A percentile compares a stretch with the other conserved stretches of the same genome.
Conservation (phyloP, 2,113 vertebrate genomes). For the Rhinoptilus africanus region DNA sequence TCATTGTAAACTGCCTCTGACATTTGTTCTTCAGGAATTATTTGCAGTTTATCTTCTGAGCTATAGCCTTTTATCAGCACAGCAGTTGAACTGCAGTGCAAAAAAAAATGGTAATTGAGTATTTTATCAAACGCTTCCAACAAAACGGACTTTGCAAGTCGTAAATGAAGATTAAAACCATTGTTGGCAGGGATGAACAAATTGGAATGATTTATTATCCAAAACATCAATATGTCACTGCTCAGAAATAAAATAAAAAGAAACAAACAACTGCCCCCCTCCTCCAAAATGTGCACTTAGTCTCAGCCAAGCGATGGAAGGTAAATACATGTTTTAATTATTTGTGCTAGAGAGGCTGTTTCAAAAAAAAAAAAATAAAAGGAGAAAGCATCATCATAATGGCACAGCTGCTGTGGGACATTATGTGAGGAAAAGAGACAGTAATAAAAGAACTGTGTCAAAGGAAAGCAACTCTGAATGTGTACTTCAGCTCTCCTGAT, state of each 20-base stretch:
- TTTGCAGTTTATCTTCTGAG: conserved; percentile 81
- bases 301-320: conserved; percentile 68
- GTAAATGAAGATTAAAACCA: conserved; percentile 87
- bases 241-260: conserved; percentile 75
- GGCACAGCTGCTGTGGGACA: conserved; percentile 73
- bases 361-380: conserved; percentile 21
- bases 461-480: conserved; percentile 68
- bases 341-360: conserved; percentile 71
- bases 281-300: conserved; percentile 24
- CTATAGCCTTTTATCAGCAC: conserved; percentile 75
- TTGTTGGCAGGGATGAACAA: conserved; percentile 83
- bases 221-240: conserved; percentile 81
- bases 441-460: conserved; percentile 71
- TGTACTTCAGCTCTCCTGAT: conserved; percentile 63
- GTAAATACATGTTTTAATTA: conserved; percentile 83
- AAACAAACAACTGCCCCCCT: conserved; percentile 54
- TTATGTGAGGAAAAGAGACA: conserved; percentile 75
- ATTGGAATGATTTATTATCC: conserved; percentile 86
- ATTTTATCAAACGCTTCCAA: conserved; percentile 85
- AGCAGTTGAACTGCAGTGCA: conserved; percentile 75
- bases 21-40: conserved; percentile 82
- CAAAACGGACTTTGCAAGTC: conserved; percentile 81
- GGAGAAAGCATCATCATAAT: conserved; percentile 74
- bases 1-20: conserved; percentile 75
- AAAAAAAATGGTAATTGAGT: conserved; percentile 83